These are phyloP conservation scores for Drosophila ambigua DNA, from an alignment of 1,140 invertebrate genomes.

Conservation along the genomic window DNA sequence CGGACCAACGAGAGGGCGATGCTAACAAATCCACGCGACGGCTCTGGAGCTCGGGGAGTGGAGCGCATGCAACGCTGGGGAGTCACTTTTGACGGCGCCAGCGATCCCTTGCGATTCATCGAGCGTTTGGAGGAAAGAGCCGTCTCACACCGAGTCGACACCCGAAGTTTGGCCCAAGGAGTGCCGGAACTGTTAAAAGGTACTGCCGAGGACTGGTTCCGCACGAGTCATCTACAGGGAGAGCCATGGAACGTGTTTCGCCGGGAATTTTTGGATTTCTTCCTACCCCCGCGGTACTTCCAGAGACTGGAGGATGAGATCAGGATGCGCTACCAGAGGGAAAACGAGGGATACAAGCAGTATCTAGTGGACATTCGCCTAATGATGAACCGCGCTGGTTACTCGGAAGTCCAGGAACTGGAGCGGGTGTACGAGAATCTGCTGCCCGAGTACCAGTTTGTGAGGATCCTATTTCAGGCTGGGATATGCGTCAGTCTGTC, in stretches of 20 bases:
- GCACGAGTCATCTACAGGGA: neutral
- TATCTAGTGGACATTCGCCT: neutral
- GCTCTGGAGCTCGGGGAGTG: no score
- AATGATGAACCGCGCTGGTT: slow-evolving; percentile 3
- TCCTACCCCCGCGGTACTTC: neutral
- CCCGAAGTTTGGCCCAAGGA: no score
- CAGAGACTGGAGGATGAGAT: slow-evolving; percentile 3
- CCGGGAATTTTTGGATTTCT: neutral
- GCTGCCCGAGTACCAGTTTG: slow-evolving; percentile 9
- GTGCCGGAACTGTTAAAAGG: no score
- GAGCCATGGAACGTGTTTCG: neutral
- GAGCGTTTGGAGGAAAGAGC: no score
- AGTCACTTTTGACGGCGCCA: no score
- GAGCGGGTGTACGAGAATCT: slow-evolving; percentile 2
- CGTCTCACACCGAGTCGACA: no score
- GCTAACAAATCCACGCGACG: no score
- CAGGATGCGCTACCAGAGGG: neutral
- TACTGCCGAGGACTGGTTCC: slow-evolving; percentile 2
- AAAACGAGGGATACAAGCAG: neutral
- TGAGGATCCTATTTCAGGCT: no score
- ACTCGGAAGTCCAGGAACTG: neutral
- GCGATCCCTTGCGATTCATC: no score
- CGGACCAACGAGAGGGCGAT: no score
- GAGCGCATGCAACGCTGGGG: no score
- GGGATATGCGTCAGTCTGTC: no score